A percentile compares a stretch with the other conserved stretches of the same genome.
Conservation (phyloP, 1,140 invertebrate species). For the Colletes gigas region DNA sequence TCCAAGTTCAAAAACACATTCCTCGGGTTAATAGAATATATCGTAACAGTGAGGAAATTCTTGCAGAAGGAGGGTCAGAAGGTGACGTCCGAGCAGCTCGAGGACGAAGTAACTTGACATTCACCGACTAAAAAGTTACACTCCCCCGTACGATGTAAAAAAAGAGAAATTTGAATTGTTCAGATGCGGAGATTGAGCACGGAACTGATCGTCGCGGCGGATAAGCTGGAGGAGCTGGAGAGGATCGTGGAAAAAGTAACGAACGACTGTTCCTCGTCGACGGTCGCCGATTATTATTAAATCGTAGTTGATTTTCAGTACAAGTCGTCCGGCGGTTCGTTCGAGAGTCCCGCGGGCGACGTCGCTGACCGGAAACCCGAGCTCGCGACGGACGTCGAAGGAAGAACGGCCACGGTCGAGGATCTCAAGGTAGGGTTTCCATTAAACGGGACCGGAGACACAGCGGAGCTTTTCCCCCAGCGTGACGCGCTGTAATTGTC, state of each 20-base stretch:
- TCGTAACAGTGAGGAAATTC: not conserved
- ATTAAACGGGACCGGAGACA: not conserved
- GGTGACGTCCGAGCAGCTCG: constrained; percentile 59
- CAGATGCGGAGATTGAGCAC: constrained; percentile 64
- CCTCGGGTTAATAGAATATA: too few relatives aligned
- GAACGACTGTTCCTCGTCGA: not conserved
- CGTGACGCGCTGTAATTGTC: constrained; percentile 27
- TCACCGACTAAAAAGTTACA: not conserved
- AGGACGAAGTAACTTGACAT: constrained; percentile 66
- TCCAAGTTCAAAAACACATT: too few relatives aligned
- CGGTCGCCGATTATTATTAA: constrained; percentile 60
- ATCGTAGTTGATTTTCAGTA: constrained; percentile 69
- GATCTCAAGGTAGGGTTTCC: constrained; percentile 66
- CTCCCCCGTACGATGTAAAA: not conserved
- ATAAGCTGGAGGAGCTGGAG: constrained; percentile 67
- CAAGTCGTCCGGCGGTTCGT: constrained; percentile 48
- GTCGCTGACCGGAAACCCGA: constrained; percentile 40
- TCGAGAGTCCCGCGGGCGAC: constrained; percentile 32
- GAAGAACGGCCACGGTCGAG: constrained; percentile 52
- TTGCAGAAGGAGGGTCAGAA: constrained; percentile 70
- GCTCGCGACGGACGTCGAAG: constrained; percentile 20
- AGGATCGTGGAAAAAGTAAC: constrained; percentile 72
- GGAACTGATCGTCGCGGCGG: constrained; percentile 57
- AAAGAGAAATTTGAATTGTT: constrained; percentile 1
- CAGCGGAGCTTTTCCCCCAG: not conserved